Evolutionary conservation across 1,140 invertebrate genomes (phyloP).

Genomic region (Trinorchestia longiramus): DNA sequence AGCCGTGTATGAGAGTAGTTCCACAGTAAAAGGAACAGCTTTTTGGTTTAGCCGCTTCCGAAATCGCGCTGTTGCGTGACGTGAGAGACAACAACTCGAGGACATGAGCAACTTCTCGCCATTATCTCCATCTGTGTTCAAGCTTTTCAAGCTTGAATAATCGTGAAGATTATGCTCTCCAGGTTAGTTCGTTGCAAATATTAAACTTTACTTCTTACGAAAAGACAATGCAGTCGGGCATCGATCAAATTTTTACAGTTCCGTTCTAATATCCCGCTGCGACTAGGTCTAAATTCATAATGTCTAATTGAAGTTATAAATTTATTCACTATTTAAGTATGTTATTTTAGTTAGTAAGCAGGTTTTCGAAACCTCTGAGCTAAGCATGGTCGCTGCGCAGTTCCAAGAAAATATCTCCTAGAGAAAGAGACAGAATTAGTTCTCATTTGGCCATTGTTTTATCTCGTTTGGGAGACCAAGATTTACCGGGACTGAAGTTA

Average conservation of each 20-base stretch:
- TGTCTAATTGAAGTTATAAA: background rate
- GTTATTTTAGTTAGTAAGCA: background rate
- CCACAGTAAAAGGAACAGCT: no score
- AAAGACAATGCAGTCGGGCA: background rate
- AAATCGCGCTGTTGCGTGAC: no score
- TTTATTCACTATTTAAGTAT: background rate
- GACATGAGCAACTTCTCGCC: no score
- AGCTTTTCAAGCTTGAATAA: no score
- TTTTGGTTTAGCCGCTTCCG: no score
- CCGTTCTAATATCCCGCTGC: background rate
- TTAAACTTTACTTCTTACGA: background rate
- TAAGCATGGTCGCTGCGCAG: background rate
- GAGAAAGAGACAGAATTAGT: background rate
- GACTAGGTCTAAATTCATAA: background rate
- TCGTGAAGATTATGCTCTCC: no score
- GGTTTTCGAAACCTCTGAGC: background rate
- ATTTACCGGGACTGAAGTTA: background rate
- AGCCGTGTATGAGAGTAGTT: no score
- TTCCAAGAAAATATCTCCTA: background rate
- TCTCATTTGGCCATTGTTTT: background rate
- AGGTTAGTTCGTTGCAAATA: background rate
- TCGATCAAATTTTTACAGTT: background rate
- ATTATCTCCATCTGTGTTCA: no score
- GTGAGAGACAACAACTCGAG: no score
- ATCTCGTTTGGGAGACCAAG: background rate